A percentile compares a stretch with the other conserved stretches of the same genome.
Evolutionary conservation across 2,113 vertebrate species (phyloP).

Genomic region (Gambusia holbrooki): DNA sequence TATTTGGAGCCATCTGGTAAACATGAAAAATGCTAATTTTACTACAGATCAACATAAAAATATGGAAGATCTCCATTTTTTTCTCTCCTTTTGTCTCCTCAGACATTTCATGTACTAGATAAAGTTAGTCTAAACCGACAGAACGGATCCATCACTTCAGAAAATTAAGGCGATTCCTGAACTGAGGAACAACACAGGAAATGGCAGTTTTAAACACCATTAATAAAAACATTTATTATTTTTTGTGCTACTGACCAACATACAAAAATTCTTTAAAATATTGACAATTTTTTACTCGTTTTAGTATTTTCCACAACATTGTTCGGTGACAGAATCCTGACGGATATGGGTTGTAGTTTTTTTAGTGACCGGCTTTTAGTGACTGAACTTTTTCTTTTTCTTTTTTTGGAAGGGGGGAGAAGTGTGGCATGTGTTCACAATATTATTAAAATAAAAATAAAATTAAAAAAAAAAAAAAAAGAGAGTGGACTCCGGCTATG

Average conservation of each 20-base stretch:
- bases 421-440: constrained; percentile 51
- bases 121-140: constrained; percentile 50
- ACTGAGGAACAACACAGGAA: constrained; percentile 75
- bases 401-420: constrained; percentile 2
- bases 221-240: constrained; percentile 72
- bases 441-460: constrained; percentile 43
- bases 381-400: constrained; percentile 38
- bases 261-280: constrained; percentile 78
- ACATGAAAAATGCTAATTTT: constrained; percentile 62
- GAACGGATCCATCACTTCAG: constrained; percentile 62
- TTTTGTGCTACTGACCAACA: constrained; percentile 83
- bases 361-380: constrained; percentile 26
- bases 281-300: constrained; percentile 53
- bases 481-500: constrained; percentile 60
- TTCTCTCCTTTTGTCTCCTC: constrained; percentile 24
- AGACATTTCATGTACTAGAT: constrained; percentile 30
- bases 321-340: constrained; percentile 40
- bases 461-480: constrained; percentile 14
- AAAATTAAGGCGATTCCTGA: constrained; percentile 83
- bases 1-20: constrained; percentile 57
- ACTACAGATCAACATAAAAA: constrained; percentile 59
- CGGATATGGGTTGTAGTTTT: constrained; percentile 26
- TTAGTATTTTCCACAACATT: constrained; percentile 54
- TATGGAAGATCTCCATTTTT: constrained; percentile 67
- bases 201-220: constrained; percentile 72